Conservation (phyloP, 2,113 vertebrate genomes). For the Ageneiosus marmoratus region DNA sequence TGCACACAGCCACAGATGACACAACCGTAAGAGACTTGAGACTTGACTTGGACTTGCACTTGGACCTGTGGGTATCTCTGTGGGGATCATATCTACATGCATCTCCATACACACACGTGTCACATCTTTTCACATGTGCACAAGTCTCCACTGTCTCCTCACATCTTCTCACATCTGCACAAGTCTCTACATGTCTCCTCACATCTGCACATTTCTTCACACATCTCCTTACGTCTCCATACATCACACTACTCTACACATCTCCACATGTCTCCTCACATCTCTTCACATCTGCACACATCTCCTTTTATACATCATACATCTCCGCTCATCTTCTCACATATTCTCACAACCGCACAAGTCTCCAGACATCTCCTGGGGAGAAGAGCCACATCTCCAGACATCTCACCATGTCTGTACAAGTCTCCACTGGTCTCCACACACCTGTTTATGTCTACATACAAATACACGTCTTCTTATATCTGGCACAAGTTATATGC, state of each 20-base stretch:
- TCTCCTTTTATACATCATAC: not conserved
- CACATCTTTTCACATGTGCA: not conserved
- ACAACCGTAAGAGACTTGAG: too few relatives aligned
- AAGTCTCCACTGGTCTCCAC: not conserved
- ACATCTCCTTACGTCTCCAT: not conserved
- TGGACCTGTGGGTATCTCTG: too few relatives aligned
- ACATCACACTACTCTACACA: not conserved
- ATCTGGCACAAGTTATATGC: too few relatives aligned
- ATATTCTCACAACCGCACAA: not conserved
- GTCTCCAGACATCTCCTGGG: not conserved
- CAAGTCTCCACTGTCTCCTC: not conserved
- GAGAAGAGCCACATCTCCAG: not conserved
- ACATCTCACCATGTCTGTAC: too few relatives aligned
- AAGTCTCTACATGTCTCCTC: not conserved
- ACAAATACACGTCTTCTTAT: too few relatives aligned
- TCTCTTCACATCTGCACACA: not conserved
- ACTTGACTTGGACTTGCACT: too few relatives aligned
- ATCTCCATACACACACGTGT: too few relatives aligned
- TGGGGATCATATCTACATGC: too few relatives aligned
- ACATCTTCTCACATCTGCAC: not conserved
- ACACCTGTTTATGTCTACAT: not conserved
- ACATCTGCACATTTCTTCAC: not conserved
- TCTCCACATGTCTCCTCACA: not conserved
- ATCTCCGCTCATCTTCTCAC: not conserved
- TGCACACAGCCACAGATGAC: too few relatives aligned